Conservation (phyloP, 2,113 vertebrate genomes). For the Ameiurus melas region DNA sequence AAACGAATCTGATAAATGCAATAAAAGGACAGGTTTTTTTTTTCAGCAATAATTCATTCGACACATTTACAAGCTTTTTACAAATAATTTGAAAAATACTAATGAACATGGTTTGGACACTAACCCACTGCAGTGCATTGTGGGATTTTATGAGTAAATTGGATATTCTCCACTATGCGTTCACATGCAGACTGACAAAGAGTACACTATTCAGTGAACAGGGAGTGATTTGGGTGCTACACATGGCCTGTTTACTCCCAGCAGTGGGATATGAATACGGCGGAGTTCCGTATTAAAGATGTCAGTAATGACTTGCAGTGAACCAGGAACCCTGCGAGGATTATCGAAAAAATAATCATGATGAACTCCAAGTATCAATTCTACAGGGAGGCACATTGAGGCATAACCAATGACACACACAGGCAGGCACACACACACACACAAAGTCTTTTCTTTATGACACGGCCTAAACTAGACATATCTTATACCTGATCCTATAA, state of each 20-base stretch:
- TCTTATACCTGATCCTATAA: conserved; percentile 61
- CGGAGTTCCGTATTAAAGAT: background rate
- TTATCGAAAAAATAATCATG: background rate
- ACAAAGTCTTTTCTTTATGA: conserved; percentile 3
- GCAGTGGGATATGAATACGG: background rate
- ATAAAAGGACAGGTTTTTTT: background rate
- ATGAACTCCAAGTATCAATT: background rate
- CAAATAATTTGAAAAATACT: background rate
- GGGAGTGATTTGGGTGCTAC: background rate
- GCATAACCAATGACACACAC: conserved; percentile 32
- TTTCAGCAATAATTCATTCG: background rate
- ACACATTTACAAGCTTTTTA: background rate
- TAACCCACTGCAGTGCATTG: background rate
- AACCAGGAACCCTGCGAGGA: background rate
- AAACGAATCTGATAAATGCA: background rate
- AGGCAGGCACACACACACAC: background rate
- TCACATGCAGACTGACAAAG: background rate
- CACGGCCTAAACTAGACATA: conserved; percentile 48
- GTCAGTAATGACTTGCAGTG: background rate
- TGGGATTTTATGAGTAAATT: background rate
- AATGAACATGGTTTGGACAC: background rate
- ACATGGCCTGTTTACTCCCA: background rate
- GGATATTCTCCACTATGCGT: background rate
- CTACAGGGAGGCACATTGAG: conserved; percentile 33
- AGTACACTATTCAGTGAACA: background rate